phyloP scores from a whole-genome alignment of 1,140 invertebrate species.

The Sitophilus oryzae region DNA sequence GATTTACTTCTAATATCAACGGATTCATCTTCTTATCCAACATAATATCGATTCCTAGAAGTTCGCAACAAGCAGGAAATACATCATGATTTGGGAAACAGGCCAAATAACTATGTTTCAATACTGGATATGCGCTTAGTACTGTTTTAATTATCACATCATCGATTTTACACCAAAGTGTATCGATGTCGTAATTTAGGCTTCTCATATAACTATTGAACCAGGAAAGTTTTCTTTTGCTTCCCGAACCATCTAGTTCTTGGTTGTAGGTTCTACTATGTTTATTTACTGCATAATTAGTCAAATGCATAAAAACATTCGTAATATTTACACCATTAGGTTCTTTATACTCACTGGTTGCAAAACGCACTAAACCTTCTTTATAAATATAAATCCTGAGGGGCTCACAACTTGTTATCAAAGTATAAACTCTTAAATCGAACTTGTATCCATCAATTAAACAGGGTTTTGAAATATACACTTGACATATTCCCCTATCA shows the following conservation, averaged over 20 bases:
- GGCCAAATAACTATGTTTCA: constrained; percentile 82
- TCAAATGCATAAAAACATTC: constrained; percentile 94
- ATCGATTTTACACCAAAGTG: constrained; percentile 77
- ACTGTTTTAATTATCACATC: constrained; percentile 87
- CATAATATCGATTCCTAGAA: constrained; percentile 83
- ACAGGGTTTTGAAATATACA: constrained; percentile 69
- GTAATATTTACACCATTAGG: constrained; percentile 70
- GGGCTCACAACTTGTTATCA: constrained; percentile 92
- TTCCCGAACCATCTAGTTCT: constrained; percentile 67
- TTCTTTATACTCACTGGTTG: constrained; percentile 77
- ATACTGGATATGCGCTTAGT: constrained; percentile 73
- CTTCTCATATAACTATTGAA: constrained; percentile 67
- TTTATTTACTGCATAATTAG: constrained; percentile 96
- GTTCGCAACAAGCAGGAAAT: constrained; percentile 82
- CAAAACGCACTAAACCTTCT: constrained; percentile 89
- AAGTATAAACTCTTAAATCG: constrained; percentile 88
- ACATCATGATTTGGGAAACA: constrained; percentile 81
- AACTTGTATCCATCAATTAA: constrained; percentile 96
- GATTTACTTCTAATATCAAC: constrained; percentile 82
- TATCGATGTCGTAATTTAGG: constrained; percentile 66
- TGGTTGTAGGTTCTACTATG: constrained; percentile 72
- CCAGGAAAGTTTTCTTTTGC: constrained; percentile 79
- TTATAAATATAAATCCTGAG: constrained; percentile 90
- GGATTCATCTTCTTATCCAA: constrained; percentile 81
- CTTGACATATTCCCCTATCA: constrained; percentile 79